A percentile compares a stretch with the other conserved stretches of the same genome.
Evolutionary conservation across 2,888 invertebrate species (phyloP).

Genomic region (Junonia oenone): DNA sequence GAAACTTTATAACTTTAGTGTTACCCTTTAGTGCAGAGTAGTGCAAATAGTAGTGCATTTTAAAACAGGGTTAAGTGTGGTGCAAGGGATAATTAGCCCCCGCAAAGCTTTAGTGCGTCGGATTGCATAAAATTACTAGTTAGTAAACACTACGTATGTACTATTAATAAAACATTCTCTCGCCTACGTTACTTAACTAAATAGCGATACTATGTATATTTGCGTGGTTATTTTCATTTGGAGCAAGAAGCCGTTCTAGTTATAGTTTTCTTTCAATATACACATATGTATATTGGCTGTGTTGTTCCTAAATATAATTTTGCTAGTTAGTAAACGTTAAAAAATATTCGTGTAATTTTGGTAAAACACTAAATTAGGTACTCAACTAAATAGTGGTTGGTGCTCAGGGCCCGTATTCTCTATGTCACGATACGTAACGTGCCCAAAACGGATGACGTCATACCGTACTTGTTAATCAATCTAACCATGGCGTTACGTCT

Average conservation of each 20-base stretch:
- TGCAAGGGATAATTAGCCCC: slow-evolving; percentile 11
- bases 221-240: neutral
- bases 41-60: slow-evolving; percentile 17
- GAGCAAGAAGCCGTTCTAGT: neutral
- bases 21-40: slow-evolving; percentile 12
- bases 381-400: too few species aligned
- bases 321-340: too few species aligned
- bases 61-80: slow-evolving; percentile 17
- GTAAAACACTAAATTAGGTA: too few species aligned
- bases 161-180: neutral
- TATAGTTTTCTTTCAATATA: too few species aligned
- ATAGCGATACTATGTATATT: neutral
- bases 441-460: too few species aligned
- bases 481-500: too few species aligned
- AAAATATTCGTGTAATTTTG: too few species aligned
- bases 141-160: neutral
- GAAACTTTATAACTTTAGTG: slow-evolving; percentile 3
- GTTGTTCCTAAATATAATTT: too few species aligned
- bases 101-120: neutral
- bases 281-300: too few species aligned
- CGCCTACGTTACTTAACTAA: neutral
- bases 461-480: too few species aligned
- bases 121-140: slow-evolving; percentile 1
- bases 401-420: too few species aligned
- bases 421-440: too few species aligned